Percentiles rank a stretch among this genome's conserved stretches.
phyloP scores from a whole-genome alignment of 2,113 vertebrate species.

The Eleginops maclovinus region DNA sequence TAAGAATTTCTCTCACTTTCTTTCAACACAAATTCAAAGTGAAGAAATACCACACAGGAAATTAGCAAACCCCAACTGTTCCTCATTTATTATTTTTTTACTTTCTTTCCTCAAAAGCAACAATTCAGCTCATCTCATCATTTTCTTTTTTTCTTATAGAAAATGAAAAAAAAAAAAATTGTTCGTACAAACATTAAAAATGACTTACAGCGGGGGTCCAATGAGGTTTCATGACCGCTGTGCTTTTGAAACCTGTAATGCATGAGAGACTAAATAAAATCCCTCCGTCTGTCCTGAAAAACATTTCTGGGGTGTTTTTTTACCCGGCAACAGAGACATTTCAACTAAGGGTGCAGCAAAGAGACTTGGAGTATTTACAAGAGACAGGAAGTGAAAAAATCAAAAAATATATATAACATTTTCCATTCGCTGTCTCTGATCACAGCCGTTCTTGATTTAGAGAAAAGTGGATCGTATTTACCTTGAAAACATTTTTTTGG shows the following conservation, averaged over 20 bases:
- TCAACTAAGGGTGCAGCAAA: neutral
- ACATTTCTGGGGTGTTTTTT: constrained; percentile 16
- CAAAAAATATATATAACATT: neutral
- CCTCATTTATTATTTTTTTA: constrained; percentile 54
- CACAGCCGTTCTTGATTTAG: neutral
- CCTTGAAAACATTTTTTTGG: neutral
- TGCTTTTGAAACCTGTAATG: constrained; percentile 2
- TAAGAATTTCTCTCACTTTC: no score
- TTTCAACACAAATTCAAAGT: neutral
- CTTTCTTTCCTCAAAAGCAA: constrained; percentile 57
- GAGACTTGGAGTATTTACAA: constrained; percentile 18
- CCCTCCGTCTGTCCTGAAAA: neutral
- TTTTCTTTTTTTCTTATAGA: constrained; percentile 56
- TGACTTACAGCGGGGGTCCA: constrained; percentile 20
- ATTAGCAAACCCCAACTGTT: constrained; percentile 15
- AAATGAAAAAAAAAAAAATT: constrained; percentile 55
- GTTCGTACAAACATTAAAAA: constrained; percentile 69
- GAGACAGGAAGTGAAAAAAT: neutral
- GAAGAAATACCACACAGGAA: neutral
- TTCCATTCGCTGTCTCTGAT: neutral
- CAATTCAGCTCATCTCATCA: constrained; percentile 17
- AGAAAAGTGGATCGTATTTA: neutral
- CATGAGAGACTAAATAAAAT: neutral
- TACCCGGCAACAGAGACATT: neutral
- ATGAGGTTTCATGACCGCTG: constrained; percentile 7